Conservation (phyloP, 2,888 invertebrate genomes). For the Drosophila birchii region DNA sequence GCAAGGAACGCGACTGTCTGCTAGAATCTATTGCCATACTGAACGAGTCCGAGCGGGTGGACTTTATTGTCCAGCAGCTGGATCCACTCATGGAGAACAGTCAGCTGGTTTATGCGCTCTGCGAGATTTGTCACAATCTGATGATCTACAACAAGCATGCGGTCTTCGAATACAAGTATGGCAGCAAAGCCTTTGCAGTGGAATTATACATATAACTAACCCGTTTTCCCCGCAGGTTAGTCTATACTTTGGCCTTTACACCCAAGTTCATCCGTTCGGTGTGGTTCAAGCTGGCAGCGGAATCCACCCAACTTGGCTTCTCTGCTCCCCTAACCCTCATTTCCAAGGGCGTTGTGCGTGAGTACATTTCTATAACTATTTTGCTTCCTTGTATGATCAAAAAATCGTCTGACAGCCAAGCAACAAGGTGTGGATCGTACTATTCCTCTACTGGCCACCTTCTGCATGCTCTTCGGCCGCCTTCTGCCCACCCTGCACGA, state of each 20-base stretch:
- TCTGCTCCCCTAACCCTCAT: slow-evolving; percentile 84
- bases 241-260: slow-evolving; percentile 92
- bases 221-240: slow-evolving; percentile 85
- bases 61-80: slow-evolving; percentile 85
- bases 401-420: slow-evolving; percentile 79
- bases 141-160: slow-evolving; percentile 92
- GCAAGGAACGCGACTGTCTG: slow-evolving; percentile 78
- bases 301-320: slow-evolving; percentile 83
- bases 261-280: slow-evolving; percentile 91
- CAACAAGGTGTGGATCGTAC: slow-evolving; percentile 87
- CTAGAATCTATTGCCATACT: slow-evolving; percentile 87
- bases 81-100: slow-evolving; percentile 84
- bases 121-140: slow-evolving; percentile 93
- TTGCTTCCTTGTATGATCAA: neutral
- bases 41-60: slow-evolving; percentile 88
- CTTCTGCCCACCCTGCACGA: slow-evolving; percentile 94
- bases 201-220: neutral
- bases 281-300: slow-evolving; percentile 87
- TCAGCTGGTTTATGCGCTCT: slow-evolving; percentile 88
- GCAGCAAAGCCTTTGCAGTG: accelerated
- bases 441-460: slow-evolving; percentile 92
- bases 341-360: slow-evolving; percentile 85
- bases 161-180: slow-evolving; percentile 93
- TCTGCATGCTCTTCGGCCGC: slow-evolving; percentile 92
- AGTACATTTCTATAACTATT: slow-evolving; percentile 57